Base-by-base conservation (phyloP, 2,888 invertebrate genomes). In the Formica aserva region DNA sequence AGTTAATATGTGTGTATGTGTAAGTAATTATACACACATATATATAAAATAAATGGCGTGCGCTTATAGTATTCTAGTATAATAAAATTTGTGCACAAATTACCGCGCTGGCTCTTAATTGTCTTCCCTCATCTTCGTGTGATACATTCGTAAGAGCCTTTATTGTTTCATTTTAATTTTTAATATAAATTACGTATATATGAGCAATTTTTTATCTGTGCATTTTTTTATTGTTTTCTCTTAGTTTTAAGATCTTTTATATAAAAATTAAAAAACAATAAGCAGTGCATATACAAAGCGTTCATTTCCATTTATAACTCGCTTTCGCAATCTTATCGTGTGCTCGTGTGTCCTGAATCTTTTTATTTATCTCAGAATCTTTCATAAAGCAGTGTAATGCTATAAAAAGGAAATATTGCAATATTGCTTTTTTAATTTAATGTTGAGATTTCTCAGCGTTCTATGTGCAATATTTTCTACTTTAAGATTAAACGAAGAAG, bases 351-450 rank as follows among this genome's bases (percentile, higher is more conserved):
- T 35, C 65, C 52, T 8, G 9, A 38, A n/a, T 62, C 13, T n/a
- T 52, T 52, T 65, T 26, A 26, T 60, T 52, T 66, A 76, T 63
- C 35, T 22, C 67, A 11, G 15, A 66, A 67, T 76, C 38, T 55
- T 66, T 76, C 26, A 76, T 66, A 55, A 38, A 72, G 62, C 35
- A 76, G n/a, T 76, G 29, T 22, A 66, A 35, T 26, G 26, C 35
- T 76, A 52, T 76, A 76, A 76, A 66, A 52, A 55, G 66, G 65
- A 76, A 66, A 66, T 66, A 76, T 66, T 66, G 66, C 52, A 55
- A 76, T n/a, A n/a, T n/a, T n/a, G n/a, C 76, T 76, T 66, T 76
- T 76, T 66, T 66, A 76, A 76, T 52, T 76, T 76, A 76, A 55
- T 18, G 66, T 76, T 66, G 38, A 9, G 13, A 55, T 66, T 66